Percentiles rank a stretch among this genome's conserved stretches.
Evolutionary conservation across 2,797 vertebrate genomes (phyloP).

Genomic region (Tympanoctomys barrerae): DNA sequence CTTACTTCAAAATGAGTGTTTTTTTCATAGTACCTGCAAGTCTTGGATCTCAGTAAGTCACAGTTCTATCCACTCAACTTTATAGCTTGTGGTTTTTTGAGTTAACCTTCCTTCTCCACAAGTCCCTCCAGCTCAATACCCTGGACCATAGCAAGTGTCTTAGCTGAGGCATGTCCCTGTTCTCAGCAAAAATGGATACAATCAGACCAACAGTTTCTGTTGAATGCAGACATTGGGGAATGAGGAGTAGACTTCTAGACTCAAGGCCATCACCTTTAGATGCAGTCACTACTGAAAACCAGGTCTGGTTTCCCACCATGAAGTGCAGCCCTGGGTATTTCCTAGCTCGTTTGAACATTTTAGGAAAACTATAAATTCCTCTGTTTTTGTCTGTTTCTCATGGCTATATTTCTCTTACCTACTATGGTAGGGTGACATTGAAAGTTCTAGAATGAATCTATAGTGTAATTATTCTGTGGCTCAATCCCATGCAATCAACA

Average conservation of each 20-base stretch:
- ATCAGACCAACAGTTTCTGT: not conserved
- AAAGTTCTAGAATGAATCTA: not conserved
- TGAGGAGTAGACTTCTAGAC: not conserved
- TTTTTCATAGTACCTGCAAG: not conserved
- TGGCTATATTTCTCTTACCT: not conserved
- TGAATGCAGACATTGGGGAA: not conserved
- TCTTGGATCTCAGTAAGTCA: not conserved
- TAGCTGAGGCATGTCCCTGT: not conserved
- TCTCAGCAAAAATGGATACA: not conserved
- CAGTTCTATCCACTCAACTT: not conserved
- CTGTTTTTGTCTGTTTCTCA: not conserved
- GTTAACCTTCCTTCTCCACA: not conserved
- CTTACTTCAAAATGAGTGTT: not conserved
- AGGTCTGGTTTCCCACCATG: not conserved
- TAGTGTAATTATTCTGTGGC: not conserved
- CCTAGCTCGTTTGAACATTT: not conserved
- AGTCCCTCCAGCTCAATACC: not conserved
- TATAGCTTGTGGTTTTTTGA: not conserved
- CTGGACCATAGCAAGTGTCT: not conserved
- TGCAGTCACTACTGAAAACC: not conserved
- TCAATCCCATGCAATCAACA: not conserved
- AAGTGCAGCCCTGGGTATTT: not conserved
- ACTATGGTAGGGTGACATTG: not conserved
- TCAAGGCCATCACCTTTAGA: not conserved
- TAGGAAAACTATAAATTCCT: not conserved